Percentiles rank a stretch among this genome's conserved stretches.
Conservation (phyloP, 53 echinoderm and acorn worm genomes). For the Luidia sarsii region DNA sequence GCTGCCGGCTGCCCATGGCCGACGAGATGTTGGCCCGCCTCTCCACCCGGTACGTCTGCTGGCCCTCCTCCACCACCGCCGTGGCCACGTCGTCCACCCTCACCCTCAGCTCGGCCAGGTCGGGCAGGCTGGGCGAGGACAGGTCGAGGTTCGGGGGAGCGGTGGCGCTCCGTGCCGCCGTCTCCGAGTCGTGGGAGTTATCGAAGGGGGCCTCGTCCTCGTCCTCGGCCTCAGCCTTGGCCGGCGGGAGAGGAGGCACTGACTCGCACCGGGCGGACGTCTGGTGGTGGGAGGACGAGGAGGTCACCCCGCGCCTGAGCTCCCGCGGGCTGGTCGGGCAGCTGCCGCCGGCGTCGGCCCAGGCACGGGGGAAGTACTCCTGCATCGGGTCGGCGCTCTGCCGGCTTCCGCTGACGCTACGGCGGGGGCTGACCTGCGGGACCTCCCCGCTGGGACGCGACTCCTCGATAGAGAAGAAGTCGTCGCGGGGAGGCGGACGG, state of each 20-base stretch:
- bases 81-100: constrained; percentile 48
- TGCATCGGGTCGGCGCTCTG: constrained; percentile 22
- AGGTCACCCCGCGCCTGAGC: too few species aligned
- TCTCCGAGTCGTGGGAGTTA: neutral
- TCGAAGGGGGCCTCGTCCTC: neutral
- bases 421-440: constrained; percentile 1
- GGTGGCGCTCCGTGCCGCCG: constrained; percentile 16
- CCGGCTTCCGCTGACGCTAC: constrained; percentile 12
- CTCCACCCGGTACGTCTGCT: constrained; percentile 5
- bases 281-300: too few species aligned
- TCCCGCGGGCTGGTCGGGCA: neutral
- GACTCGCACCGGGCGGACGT: constrained; percentile 49
- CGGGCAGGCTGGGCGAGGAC: neutral
- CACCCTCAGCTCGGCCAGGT: constrained; percentile 28
- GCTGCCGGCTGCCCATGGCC: constrained; percentile 50
- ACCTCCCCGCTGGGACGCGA: constrained; percentile 4
- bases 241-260: constrained; percentile 1
- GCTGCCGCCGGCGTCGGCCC: neutral
- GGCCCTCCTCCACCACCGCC: constrained; percentile 50
- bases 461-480: constrained; percentile 29
- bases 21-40: constrained; percentile 50
- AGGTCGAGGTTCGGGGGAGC: constrained; percentile 44
- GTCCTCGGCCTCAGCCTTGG: neutral
- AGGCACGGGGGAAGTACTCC: constrained; percentile 24
- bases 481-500: constrained; percentile 16